phyloP scores from a whole-genome alignment of 2,888 invertebrate species.

The Patella ulyssiponensis region DNA sequence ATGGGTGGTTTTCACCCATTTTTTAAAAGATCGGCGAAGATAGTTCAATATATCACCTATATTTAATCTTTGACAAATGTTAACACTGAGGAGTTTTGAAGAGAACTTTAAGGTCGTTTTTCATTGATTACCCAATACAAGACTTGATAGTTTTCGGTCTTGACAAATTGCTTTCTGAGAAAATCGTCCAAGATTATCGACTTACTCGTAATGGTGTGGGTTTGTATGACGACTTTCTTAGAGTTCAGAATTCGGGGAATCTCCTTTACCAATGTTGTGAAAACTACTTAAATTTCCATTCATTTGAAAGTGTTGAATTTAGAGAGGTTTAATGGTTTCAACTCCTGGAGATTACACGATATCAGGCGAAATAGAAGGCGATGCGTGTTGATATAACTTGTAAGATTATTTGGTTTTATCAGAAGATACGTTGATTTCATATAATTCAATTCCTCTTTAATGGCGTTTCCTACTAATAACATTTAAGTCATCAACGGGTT shows the following conservation, averaged over 20 bases:
- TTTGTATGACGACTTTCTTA: neutral
- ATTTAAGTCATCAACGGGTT: too few relatives aligned
- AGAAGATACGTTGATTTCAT: too few relatives aligned
- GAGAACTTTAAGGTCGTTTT: neutral
- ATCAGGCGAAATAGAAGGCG: too few relatives aligned
- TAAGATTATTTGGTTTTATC: too few relatives aligned
- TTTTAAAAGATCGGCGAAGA: too few relatives aligned
- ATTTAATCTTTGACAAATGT: slow-evolving; percentile 8
- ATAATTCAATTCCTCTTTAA: too few relatives aligned
- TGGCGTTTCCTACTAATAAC: too few relatives aligned
- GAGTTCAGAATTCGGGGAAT: neutral
- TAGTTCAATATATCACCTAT: neutral
- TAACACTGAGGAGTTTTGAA: neutral
- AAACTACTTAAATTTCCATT: slow-evolving; percentile 5
- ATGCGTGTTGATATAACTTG: too few relatives aligned
- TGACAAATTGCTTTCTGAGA: slow-evolving; percentile 11
- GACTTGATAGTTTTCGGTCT: slow-evolving; percentile 1
- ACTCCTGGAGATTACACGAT: too few relatives aligned
- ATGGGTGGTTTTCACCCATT: too few relatives aligned
- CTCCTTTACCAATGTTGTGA: neutral
- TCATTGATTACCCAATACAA: slow-evolving; percentile 1
- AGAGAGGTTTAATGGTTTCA: too few relatives aligned
- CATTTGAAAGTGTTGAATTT: neutral
- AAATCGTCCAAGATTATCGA: neutral
- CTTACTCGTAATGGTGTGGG: neutral